A percentile compares a stretch with the other conserved stretches of the same genome.
Evolutionary conservation across 2,113 vertebrate species (phyloP).

Genomic region (Grantiella picta): DNA sequence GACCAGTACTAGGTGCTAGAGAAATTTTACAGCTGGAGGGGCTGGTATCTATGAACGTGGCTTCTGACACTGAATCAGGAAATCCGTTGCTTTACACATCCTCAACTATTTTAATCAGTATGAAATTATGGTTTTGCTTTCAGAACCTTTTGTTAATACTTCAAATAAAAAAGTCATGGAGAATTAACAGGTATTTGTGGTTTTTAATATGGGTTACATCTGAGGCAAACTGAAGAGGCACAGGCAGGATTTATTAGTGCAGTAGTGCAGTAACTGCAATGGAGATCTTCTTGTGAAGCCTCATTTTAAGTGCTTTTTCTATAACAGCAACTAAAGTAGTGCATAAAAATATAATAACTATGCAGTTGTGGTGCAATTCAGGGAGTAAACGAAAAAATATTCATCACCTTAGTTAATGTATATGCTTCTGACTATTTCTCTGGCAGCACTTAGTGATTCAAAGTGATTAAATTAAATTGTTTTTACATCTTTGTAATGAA

Average conservation of each 20-base stretch:
- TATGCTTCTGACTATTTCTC: not conserved
- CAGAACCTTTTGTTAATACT: not conserved
- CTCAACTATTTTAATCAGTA: not conserved
- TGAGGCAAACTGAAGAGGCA: not conserved
- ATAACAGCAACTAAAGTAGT: conserved; percentile 1
- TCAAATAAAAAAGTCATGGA: not conserved
- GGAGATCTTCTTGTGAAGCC: not conserved
- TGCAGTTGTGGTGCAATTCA: not conserved
- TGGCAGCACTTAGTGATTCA: conserved; percentile 15
- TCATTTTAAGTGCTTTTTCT: not conserved
- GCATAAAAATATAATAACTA: conserved; percentile 20
- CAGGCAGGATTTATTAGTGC: not conserved
- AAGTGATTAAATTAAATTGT: conserved; percentile 25
- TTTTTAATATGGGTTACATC: not conserved
- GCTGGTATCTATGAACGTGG: not conserved
- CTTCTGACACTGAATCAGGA: not conserved
- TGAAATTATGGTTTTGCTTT: not conserved
- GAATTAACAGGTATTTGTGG: not conserved
- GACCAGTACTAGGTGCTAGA: not conserved
- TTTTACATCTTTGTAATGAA: conserved; percentile 37
- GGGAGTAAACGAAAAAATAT: conserved; percentile 17
- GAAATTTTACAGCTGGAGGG: not conserved
- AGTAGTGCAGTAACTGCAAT: not conserved
- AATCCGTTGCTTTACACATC: not conserved
- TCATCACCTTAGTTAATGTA: not conserved